A percentile compares a stretch with the other conserved stretches of the same genome.
These are phyloP conservation scores for Caenorhabditis latens DNA, from an alignment of 1,140 invertebrate species.

Conservation along the genomic window DNA sequence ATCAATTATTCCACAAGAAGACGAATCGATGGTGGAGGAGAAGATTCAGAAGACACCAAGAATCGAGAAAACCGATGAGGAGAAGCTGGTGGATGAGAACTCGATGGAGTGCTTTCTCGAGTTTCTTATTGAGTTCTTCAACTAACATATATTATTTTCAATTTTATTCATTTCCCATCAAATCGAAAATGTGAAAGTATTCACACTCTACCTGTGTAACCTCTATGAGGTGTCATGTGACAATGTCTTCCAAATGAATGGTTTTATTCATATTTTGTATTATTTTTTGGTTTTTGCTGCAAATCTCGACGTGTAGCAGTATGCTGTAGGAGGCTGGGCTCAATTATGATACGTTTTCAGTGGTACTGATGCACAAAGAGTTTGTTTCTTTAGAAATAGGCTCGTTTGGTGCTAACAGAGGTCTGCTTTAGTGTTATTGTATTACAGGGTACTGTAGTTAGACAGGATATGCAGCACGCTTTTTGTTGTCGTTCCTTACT, in stretches of 20 bases:
- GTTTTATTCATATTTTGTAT: neutral
- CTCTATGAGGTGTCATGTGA: slow-evolving; percentile 54
- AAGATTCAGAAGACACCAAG: neutral
- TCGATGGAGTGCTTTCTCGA: slow-evolving; percentile 48
- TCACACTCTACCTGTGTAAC: slow-evolving; percentile 35
- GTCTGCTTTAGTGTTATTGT: no score
- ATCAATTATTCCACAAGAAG: neutral
- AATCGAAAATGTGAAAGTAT: slow-evolving; percentile 50
- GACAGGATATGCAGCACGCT: no score
- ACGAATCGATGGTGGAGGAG: neutral
- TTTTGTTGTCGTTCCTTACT: no score
- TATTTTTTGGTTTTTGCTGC: no score
- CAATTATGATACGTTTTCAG: no score
- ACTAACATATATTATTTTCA: neutral
- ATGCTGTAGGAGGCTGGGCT: no score
- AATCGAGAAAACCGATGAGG: neutral
- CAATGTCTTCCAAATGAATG: neutral
- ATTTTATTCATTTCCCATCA: neutral
- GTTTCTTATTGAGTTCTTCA: slow-evolving; percentile 43
- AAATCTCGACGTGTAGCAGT: no score
- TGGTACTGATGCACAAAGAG: no score
- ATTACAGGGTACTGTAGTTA: no score
- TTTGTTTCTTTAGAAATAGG: no score
- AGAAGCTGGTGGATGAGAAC: slow-evolving; percentile 39
- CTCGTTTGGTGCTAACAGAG: no score